Evolutionary conservation across 2,888 invertebrate genomes (phyloP).

Genomic region (Pollenia griseotomentosa): DNA sequence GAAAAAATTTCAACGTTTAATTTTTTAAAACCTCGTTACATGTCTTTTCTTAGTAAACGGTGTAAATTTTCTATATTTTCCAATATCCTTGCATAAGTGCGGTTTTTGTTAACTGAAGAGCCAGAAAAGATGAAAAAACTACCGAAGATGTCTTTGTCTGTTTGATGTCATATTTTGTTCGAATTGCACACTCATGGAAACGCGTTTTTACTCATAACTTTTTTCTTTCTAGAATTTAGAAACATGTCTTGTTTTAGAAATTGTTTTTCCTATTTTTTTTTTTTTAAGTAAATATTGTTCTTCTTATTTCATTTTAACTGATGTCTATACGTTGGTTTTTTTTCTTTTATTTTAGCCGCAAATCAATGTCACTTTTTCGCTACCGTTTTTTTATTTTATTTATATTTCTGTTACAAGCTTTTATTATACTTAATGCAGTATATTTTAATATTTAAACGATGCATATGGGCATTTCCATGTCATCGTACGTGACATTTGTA

Average conservation of each 20-base stretch:
- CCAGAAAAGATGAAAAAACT: neutral
- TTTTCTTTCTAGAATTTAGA: neutral
- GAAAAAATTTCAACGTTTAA: too few species aligned
- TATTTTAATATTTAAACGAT: constrained; percentile 17
- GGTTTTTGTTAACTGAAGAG: constrained; percentile 40
- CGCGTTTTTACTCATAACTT: neutral
- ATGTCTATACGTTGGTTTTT: constrained; percentile 1
- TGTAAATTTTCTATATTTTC: constrained; percentile 32
- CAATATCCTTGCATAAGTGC: constrained; percentile 7
- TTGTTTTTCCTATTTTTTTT: constrained; percentile 1
- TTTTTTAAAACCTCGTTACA: too few species aligned
- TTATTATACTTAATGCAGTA: constrained; percentile 31
- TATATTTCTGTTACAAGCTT: neutral
- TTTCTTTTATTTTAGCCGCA: neutral
- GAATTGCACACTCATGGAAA: neutral
- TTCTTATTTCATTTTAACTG: neutral
- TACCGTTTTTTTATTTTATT: constrained; percentile 6
- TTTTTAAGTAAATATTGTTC: neutral
- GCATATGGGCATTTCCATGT: too few species aligned
- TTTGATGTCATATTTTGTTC: constrained; percentile 67
- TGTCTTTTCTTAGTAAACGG: constrained; percentile 23
- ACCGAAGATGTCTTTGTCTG: constrained; percentile 43
- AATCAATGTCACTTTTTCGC: constrained; percentile 24
- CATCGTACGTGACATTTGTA: too few species aligned
- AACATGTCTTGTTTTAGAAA: constrained; percentile 23